phyloP scores from a whole-genome alignment of 1,140 invertebrate genomes.

The Lepidurus arcticus region DNA sequence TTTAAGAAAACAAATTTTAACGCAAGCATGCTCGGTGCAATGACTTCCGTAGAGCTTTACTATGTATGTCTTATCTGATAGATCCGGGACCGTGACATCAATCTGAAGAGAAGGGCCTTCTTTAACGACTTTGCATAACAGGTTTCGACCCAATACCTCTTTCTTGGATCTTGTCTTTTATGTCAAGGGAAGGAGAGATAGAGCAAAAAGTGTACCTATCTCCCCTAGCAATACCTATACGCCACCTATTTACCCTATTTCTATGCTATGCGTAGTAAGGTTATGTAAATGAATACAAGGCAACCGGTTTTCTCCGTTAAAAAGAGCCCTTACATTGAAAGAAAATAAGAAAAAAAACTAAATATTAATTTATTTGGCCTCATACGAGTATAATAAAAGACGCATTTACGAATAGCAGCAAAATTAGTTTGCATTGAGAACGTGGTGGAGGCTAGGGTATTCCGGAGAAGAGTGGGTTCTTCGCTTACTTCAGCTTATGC shows the following conservation, averaged over 20 bases:
- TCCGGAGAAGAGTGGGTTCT: no score
- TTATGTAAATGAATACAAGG: not conserved
- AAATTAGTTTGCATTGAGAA: no score
- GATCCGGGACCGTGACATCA: conserved; percentile 20
- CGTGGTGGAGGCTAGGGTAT: no score
- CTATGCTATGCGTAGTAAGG: not conserved
- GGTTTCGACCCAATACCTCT: not conserved
- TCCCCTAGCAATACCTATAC: not conserved
- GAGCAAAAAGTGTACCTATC: not conserved
- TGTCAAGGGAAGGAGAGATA: not conserved
- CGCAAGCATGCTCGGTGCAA: no score
- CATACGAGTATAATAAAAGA: no score
- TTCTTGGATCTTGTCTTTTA: not conserved
- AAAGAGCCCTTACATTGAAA: not conserved
- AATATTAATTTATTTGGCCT: no score
- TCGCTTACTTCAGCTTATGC: no score
- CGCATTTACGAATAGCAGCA: no score
- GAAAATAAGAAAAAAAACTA: no score
- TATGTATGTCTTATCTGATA: not conserved
- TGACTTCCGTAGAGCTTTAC: not conserved
- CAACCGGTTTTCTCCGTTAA: not conserved
- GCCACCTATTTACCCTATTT: not conserved
- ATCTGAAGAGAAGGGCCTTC: conserved; percentile 1
- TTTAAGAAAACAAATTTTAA: no score
- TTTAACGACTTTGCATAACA: not conserved